phyloP scores from a whole-genome alignment of 2,113 vertebrate species.

The Hassar affinis region DNA sequence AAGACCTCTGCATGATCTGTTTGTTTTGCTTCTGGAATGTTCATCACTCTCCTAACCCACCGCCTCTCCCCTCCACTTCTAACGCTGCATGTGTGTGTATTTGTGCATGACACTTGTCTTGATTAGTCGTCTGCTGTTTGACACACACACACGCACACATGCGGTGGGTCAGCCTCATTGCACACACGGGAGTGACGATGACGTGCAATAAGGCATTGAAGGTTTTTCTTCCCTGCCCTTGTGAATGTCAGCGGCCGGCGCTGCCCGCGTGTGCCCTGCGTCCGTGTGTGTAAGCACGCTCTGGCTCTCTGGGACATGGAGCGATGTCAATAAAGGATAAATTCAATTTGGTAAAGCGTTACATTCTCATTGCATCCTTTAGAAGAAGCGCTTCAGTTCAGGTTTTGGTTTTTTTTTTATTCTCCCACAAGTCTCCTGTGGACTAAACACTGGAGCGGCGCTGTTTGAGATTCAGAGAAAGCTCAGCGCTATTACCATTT shows the following conservation, averaged over 20 bases:
- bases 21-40: conserved; percentile 72
- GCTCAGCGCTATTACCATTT: conserved; percentile 57
- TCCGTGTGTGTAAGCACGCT: neutral
- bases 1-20: conserved; percentile 63
- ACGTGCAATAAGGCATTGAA: conserved; percentile 30
- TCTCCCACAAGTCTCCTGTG: conserved; percentile 5
- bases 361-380: conserved; percentile 28
- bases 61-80: conserved; percentile 67
- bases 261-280: neutral
- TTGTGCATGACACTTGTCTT: conserved; percentile 17
- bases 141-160: conserved; percentile 1
- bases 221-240: conserved; percentile 40
- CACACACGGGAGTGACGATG: conserved; percentile 1
- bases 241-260: conserved; percentile 45
- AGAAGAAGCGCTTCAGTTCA: neutral
- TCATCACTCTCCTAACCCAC: conserved; percentile 68
- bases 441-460: conserved; percentile 22
- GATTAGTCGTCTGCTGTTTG: conserved; percentile 33
- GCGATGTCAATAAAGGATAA: conserved; percentile 54
- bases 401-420: neutral
- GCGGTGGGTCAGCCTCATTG: conserved; percentile 9
- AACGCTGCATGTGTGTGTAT: neutral
- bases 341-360: conserved; percentile 55
- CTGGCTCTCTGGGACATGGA: conserved; percentile 25
- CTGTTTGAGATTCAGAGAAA: conserved; percentile 48